A percentile compares a stretch with the other conserved stretches of the same genome.
Evolutionary conservation across 2,888 invertebrate species (phyloP).

Genomic region (Amphimallon solstitiale): DNA sequence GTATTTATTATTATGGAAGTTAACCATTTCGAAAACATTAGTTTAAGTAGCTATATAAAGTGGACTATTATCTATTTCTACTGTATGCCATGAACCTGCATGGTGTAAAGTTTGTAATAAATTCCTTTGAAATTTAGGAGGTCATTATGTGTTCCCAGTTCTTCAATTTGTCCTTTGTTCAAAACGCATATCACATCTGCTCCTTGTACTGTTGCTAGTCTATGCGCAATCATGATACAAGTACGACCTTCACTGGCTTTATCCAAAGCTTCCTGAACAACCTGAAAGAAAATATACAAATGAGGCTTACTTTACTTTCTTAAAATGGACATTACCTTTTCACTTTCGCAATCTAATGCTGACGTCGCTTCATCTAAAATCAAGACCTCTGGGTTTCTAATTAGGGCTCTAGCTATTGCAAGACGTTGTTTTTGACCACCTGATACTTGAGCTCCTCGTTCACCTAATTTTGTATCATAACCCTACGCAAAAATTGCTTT

Average conservation of each 20-base stretch:
- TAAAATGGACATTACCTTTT: slow-evolving; percentile 68
- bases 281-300: slow-evolving; percentile 59
- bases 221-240: slow-evolving; percentile 87
- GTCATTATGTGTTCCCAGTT: slow-evolving; percentile 76
- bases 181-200: slow-evolving; percentile 82
- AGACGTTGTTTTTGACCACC: slow-evolving; percentile 92
- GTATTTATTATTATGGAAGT: too few relatives aligned
- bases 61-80: not conserved
- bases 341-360: slow-evolving; percentile 88
- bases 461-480: slow-evolving; percentile 82
- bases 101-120: slow-evolving; percentile 70
- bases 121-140: slow-evolving; percentile 70
- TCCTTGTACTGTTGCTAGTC: slow-evolving; percentile 84
- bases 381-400: slow-evolving; percentile 82
- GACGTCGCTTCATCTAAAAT: slow-evolving; percentile 89
- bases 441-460: slow-evolving; percentile 80
- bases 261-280: slow-evolving; percentile 89
- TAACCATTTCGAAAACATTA: too few relatives aligned
- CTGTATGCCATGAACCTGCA: slow-evolving; percentile 53
- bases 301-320: not conserved
- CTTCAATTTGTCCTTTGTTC: slow-evolving; percentile 75
- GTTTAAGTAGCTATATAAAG: too few relatives aligned
- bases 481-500: slow-evolving; percentile 65
- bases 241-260: slow-evolving; percentile 83
- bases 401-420: slow-evolving; percentile 86